Conservation (phyloP, 1,140 invertebrate genomes). For the Magallana angulata region DNA sequence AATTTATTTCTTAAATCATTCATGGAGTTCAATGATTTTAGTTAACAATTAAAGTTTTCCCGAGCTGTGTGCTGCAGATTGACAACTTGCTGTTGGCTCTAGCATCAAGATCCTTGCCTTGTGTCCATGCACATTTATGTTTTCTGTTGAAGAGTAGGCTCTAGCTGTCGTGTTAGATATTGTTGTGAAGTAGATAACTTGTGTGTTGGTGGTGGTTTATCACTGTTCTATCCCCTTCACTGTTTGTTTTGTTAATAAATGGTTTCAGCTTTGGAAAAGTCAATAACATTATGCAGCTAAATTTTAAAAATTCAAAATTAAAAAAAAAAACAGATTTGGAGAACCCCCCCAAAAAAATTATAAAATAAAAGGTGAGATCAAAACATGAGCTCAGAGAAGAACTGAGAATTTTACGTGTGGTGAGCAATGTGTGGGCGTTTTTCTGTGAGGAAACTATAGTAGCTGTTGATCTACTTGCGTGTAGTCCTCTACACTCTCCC, state of each 20-base stretch:
- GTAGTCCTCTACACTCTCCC: background rate
- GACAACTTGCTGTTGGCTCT: background rate
- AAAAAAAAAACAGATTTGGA: no score
- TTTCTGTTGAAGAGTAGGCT: slow-evolving; percentile 7
- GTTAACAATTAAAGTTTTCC: no score
- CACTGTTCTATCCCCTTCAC: background rate
- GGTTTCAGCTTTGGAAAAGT: background rate
- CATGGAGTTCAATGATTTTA: background rate
- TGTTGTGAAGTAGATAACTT: background rate
- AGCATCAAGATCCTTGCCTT: background rate
- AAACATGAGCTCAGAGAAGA: no score
- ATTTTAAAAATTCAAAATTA: no score
- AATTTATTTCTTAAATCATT: background rate
- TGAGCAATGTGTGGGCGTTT: no score
- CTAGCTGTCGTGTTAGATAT: background rate
- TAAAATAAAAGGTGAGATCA: no score
- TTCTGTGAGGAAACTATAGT: no score
- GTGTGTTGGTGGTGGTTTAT: slow-evolving; percentile 32
- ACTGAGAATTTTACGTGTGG: no score
- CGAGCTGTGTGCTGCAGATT: background rate
- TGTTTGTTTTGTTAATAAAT: slow-evolving; percentile 23
- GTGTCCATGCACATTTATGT: background rate
- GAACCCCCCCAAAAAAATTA: no score
- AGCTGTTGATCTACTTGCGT: background rate
- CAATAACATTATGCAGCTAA: no score